Base-by-base conservation (phyloP, 2,113 vertebrate genomes). In the Eptesicus fuscus region DNA sequence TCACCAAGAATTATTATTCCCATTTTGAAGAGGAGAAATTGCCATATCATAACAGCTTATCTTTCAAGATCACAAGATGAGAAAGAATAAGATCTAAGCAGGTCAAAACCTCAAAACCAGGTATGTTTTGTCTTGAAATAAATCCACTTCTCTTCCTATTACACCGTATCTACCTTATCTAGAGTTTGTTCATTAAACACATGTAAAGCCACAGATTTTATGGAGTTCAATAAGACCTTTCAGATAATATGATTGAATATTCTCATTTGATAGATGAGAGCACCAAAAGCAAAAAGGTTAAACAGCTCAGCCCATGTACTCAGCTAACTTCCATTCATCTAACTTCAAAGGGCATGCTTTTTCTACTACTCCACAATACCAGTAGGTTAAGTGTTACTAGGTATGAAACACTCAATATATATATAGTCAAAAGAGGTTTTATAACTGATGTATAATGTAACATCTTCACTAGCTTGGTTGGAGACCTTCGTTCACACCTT, bases 401-500 rank as follows among this genome's bases (percentile, higher is more conserved):
- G 20, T 71, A 53, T 37, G 69, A 83, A 47, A 85, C 40, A 85
- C 35, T 96, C 76, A 69, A 44, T 71, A 13, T n/a, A 35, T 40
- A 69, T 1, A 1, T 40, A 96, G 70, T 96, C 59, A 71, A 85
- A 97, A 74, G 63, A 78, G 61, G 28, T 80, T 95, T 85, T 90
- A 51, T 42, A 69, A 90, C 71, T 93, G 67, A 71, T 53, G 30
- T 85, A 90, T 93, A 96, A 97, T 93, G 70, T 92, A 95, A 84
- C 42, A 78, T 93, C 37, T 35, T 88, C 83, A 74, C 63, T 44
- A 63, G 30, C 87, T 79, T 93, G 63, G 73, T 86, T 87, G 95
- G 95, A 85, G 69, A 91, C 49, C 59, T 95, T 82, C 70, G 88
- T 92, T 90, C 87, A 92, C 77, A 95, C 5, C 1, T 82, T 83